phyloP scores from a whole-genome alignment of 2,888 invertebrate species.

The Erebia aethiops region DNA sequence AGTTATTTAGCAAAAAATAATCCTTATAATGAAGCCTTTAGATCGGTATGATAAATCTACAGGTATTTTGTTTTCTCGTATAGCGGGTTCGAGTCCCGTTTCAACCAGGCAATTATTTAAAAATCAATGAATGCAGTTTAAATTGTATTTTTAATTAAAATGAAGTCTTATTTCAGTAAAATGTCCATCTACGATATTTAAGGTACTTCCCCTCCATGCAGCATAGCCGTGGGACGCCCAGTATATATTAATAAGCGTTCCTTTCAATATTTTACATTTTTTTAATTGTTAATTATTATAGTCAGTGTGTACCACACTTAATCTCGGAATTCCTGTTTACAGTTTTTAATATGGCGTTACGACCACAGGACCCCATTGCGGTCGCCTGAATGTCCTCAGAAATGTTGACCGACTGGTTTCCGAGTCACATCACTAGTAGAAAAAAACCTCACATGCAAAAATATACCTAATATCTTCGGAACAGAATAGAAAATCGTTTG shows the following conservation, averaged over 20 bases:
- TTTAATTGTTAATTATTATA: not conserved
- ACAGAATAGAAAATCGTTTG: not conserved
- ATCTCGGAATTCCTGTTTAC: constrained; percentile 22
- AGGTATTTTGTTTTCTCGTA: no score
- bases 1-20: no score
- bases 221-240: no score
- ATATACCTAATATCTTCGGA: not conserved
- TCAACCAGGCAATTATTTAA: no score
- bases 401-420: constrained; percentile 54
- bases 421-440: constrained; percentile 24
- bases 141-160: no score
- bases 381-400: constrained; percentile 48
- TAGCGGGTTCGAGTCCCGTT: no score
- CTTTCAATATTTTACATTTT: not conserved
- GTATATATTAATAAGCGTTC: not conserved
- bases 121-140: no score
- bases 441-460: constrained; percentile 19
- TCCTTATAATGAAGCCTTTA: no score
- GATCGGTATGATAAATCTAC: no score
- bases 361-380: constrained; percentile 49
- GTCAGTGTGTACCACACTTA: constrained; percentile 6
- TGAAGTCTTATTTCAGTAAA: no score
- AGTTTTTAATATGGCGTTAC: constrained; percentile 38
- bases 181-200: no score
- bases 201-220: no score